Conservation (phyloP, 2,888 invertebrate genomes). For the Apotomis turbidana region DNA sequence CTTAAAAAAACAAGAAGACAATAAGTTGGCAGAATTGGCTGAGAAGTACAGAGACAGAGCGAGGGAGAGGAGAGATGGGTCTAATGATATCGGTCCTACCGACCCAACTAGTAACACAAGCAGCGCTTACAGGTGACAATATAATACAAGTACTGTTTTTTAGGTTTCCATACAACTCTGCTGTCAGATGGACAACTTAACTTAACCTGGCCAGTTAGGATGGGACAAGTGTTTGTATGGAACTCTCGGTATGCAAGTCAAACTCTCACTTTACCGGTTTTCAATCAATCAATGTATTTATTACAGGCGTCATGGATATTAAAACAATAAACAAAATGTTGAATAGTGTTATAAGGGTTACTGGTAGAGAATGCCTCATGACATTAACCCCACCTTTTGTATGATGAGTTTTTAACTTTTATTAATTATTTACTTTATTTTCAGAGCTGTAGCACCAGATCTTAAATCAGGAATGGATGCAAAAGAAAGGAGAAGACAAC, state of each 20-base stretch:
- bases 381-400: no score
- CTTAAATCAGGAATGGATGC: slow-evolving; percentile 96
- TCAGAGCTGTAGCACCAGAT: slow-evolving; percentile 97
- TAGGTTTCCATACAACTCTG: no score
- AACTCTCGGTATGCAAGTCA: no score
- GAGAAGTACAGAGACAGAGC: slow-evolving; percentile 97
- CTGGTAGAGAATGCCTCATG: no score
- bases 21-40: slow-evolving; percentile 95
- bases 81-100: slow-evolving; percentile 91
- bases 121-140: slow-evolving; percentile 87
- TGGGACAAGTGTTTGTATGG: no score
- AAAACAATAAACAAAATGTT: no score
- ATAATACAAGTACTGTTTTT: not conserved
- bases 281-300: no score
- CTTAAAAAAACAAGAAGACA: slow-evolving; percentile 97
- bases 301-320: not conserved
- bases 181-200: no score
- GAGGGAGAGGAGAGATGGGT: slow-evolving; percentile 94
- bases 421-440: slow-evolving; percentile 38
- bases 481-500: slow-evolving; percentile 96
- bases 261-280: no score
- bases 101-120: slow-evolving; percentile 93
- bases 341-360: no score
- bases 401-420: no score
- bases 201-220: no score